phyloP scores from a whole-genome alignment of 2,113 vertebrate species.

The Thryonomys swinderianus region DNA sequence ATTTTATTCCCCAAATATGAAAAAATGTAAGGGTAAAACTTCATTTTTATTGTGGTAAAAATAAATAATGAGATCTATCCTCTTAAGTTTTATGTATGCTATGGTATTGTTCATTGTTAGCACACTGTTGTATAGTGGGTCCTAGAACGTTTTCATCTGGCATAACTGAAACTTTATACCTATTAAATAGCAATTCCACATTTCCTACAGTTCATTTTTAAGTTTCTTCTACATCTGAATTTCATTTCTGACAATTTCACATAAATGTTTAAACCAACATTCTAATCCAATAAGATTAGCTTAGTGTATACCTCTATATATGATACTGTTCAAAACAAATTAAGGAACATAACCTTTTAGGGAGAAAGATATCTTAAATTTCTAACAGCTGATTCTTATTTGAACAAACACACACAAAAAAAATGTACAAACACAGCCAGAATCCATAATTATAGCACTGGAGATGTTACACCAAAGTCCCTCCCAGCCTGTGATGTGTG shows the following conservation, averaged over 20 bases:
- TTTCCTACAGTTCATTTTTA: slow-evolving; percentile 40
- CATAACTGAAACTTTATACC: slow-evolving; percentile 25
- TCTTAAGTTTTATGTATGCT: not conserved
- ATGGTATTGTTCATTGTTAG: not conserved
- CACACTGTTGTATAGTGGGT: not conserved
- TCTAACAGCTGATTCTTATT: slow-evolving; percentile 58
- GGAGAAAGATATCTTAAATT: slow-evolving; percentile 15
- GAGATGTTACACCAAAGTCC: not conserved
- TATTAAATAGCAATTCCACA: not conserved
- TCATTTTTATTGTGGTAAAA: not conserved
- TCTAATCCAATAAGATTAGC: slow-evolving; percentile 58
- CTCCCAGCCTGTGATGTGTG: not conserved
- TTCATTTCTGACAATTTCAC: slow-evolving; percentile 58
- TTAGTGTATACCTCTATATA: not conserved
- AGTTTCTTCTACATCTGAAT: slow-evolving; percentile 43
- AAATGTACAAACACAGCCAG: not conserved
- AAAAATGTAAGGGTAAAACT: not conserved
- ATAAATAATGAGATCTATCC: not conserved
- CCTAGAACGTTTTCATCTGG: not conserved
- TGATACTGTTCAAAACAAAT: slow-evolving; percentile 49
- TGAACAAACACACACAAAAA: not conserved
- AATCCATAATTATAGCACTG: not conserved
- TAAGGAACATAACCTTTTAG: slow-evolving; percentile 13
- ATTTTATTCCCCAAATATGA: not conserved
- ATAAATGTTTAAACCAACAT: slow-evolving; percentile 58